phyloP scores from a whole-genome alignment of 2,113 vertebrate species.

The Nyctibius bracteatus region DNA sequence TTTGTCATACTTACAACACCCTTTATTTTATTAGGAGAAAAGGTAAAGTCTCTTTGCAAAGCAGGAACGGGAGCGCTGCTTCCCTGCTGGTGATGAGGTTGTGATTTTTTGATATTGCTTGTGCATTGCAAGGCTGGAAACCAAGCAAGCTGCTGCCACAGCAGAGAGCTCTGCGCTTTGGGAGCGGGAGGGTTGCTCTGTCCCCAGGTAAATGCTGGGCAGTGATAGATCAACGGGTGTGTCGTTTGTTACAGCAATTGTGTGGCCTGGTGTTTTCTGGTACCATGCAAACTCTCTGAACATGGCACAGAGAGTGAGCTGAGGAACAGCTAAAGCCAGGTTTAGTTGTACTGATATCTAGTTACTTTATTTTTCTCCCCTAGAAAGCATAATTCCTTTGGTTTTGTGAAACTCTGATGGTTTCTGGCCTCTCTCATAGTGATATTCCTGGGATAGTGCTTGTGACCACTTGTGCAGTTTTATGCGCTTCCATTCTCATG shows the following conservation, averaged over 20 bases:
- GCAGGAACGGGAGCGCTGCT: not conserved
- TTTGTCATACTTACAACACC: not conserved
- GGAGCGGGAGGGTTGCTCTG: not conserved
- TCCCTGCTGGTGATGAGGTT: not conserved
- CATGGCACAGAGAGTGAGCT: not conserved
- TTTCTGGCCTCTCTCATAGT: not conserved
- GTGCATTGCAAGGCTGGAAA: not conserved
- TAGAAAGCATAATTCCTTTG: not conserved
- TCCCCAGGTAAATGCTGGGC: not conserved
- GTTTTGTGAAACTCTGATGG: not conserved
- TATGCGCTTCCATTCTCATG: not conserved
- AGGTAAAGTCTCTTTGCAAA: not conserved
- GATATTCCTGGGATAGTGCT: not conserved
- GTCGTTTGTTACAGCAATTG: not conserved
- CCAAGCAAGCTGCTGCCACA: fast-evolving
- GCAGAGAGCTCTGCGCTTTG: not conserved
- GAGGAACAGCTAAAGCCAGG: not conserved
- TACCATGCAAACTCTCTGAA: not conserved
- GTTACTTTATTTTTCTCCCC: not conserved
- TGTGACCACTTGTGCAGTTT: not conserved
- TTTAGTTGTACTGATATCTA: not conserved
- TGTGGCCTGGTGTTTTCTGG: not conserved
- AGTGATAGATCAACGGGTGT: fast-evolving
- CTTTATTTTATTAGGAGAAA: not conserved
- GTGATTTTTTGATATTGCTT: not conserved